These are phyloP conservation scores for Stenopsyche tienmushanensis DNA, from an alignment of 1,140 invertebrate species.

Conservation along the genomic window DNA sequence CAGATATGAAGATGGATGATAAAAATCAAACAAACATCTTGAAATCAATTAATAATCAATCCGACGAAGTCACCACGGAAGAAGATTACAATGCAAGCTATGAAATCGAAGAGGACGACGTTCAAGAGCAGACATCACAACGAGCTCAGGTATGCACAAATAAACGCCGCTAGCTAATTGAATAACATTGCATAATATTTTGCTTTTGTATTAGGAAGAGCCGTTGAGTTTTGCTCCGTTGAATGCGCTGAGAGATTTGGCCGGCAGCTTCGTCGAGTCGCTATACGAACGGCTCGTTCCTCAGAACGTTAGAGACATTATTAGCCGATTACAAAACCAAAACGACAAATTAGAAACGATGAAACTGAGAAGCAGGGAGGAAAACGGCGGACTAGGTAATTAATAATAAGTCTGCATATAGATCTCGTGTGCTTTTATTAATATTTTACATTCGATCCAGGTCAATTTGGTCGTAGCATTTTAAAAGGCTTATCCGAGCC, in stretches of 20 bases:
- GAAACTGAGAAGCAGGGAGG: constrained; percentile 52
- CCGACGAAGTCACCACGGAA: constrained; percentile 2
- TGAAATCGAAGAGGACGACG: constrained; percentile 20
- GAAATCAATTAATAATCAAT: background rate
- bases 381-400: constrained; percentile 54
- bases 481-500: constrained; percentile 51
- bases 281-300: constrained; percentile 52
- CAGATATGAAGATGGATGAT: background rate
- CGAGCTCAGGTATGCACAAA: background rate
- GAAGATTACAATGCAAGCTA: constrained; percentile 20
- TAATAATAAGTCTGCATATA: constrained; percentile 12
- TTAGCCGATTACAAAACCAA: constrained; percentile 51
- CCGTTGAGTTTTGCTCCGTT: constrained; percentile 14
- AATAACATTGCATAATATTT: background rate
- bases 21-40: background rate
- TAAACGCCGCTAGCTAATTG: background rate
- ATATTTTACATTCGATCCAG: constrained; percentile 41
- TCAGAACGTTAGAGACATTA: constrained; percentile 49
- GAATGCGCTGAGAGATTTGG: constrained; percentile 39
- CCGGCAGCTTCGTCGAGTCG: constrained; percentile 52
- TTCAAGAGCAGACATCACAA: background rate
- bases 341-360: constrained; percentile 52
- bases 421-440: background rate
- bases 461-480: constrained; percentile 52
- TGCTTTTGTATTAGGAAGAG: background rate